Base-by-base conservation (phyloP, 2,113 vertebrate genomes). In the Archocentrus centrarchus region DNA sequence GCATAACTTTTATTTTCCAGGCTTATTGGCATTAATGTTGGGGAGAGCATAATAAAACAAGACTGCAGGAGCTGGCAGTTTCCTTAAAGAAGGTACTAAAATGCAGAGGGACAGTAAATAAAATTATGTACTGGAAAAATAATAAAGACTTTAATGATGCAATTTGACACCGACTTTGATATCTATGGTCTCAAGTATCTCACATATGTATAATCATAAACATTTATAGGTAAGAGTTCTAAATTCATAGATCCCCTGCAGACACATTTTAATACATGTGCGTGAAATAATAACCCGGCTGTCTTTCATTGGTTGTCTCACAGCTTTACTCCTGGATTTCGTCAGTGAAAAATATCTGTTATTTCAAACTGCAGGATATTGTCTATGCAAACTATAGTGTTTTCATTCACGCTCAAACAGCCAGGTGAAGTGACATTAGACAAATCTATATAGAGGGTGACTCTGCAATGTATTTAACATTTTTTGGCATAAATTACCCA, bases 11-110 rank as follows among this genome's bases (percentile, higher is more conserved):
- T 77, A 82, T 77, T 64, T 30, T 75, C 53, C 63, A 59, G 27
- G 53, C 88, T 78, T 79, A 64, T 87, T 30, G 63, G 59, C 37
- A 88, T 89, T 86, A 77, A 77, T 84, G 22, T 60, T 39, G 59
- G 41, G 76, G 24, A 68, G 20, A 58, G 11, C n/a, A 20, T 61
- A 20, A 66, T 87, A 86, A 88, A 91, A 90, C 32, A 68, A 77
- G 59, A 82, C 50, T 60, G 82, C 83, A 79, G 79, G 60, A 82
- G 66, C 39, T 39, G 22, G 30, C 39, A 60, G 44, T 30, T 82
- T 84, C 44, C 47, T 47, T 44, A 75, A 59, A 61, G 37, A 70
- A 24, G 22, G 8, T 60, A 47, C n/a, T 76, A 64, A 82, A 79
- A 89, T 60, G 61, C 47, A 66, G 58, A 44, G 27, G 10, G 58